phyloP scores from a whole-genome alignment of 30 jellyfish, hydroid and myxozoan genomes.

The Mastigias papua region DNA sequence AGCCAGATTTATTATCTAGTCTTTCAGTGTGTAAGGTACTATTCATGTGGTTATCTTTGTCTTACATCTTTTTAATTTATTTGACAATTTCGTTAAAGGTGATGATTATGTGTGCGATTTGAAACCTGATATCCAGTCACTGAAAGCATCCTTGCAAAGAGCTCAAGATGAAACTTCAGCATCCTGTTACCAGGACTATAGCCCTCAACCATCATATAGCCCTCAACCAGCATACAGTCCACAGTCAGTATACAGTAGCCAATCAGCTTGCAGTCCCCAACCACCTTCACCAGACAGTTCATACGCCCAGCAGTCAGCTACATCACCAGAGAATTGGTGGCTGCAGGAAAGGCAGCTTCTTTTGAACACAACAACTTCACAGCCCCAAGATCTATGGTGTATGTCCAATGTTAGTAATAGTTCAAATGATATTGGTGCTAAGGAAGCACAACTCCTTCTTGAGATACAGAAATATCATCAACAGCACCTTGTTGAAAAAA shows the following conservation, averaged over 20 bases:
- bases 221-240: slow-evolving; percentile 62
- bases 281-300: slow-evolving; percentile 84
- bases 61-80: too few species aligned
- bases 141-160: slow-evolving; percentile 78
- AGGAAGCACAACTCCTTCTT: slow-evolving; percentile 74
- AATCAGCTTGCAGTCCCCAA: slow-evolving; percentile 49
- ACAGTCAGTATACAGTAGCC: slow-evolving; percentile 44
- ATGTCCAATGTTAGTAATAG: slow-evolving; percentile 42
- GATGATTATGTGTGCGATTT: slow-evolving; percentile 81
- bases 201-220: slow-evolving; percentile 39
- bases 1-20: too few species aligned
- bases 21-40: too few species aligned
- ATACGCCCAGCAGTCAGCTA: slow-evolving; percentile 84
- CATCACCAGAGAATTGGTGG: slow-evolving; percentile 93
- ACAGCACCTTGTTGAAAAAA: slow-evolving; percentile 91
- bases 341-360: slow-evolving; percentile 77
- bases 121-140: slow-evolving; percentile 83
- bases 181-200: slow-evolving; percentile 67
- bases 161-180: slow-evolving; percentile 65
- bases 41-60: too few species aligned
- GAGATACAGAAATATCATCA: slow-evolving; percentile 92
- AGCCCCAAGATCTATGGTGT: slow-evolving; percentile 76
- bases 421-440: slow-evolving; percentile 25
- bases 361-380: slow-evolving; percentile 47
- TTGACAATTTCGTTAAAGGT: slow-evolving; percentile 53